A percentile compares a stretch with the other conserved stretches of the same genome.
phyloP scores from a whole-genome alignment of 2,797 vertebrate genomes.

The Agapornis canus region DNA sequence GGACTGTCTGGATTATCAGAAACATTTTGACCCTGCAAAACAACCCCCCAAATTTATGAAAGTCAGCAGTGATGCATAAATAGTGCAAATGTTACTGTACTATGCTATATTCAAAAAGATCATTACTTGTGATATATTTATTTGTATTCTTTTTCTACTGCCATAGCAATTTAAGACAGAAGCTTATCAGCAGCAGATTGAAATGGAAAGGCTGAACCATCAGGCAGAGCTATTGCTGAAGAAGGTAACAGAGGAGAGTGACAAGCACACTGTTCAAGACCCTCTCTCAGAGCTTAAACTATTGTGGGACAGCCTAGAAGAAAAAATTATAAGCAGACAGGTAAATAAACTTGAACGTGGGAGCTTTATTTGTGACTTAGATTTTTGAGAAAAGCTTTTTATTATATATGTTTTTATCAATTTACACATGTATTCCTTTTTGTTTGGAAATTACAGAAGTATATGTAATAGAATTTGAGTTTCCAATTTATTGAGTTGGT shows the following conservation, averaged over 20 bases:
- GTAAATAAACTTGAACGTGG: conserved; percentile 67
- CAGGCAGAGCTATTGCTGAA: conserved; percentile 93
- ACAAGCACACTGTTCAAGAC: conserved; percentile 90
- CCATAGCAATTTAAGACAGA: conserved; percentile 93
- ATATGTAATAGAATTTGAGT: background rate
- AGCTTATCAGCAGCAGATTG: conserved; percentile 96
- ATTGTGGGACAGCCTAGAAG: conserved; percentile 91
- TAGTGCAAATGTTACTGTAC: background rate
- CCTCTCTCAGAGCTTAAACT: conserved; percentile 91
- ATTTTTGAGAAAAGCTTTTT: background rate
- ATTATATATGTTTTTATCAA: background rate
- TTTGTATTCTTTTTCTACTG: background rate
- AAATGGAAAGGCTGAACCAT: conserved; percentile 96
- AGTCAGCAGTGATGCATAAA: background rate
- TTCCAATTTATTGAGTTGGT: background rate
- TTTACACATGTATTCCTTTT: background rate
- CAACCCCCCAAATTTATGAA: background rate
- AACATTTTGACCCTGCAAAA: background rate
- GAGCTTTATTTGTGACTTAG: background rate
- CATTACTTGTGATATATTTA: background rate
- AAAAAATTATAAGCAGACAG: conserved; percentile 94
- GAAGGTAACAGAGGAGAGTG: conserved; percentile 88
- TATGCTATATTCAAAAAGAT: background rate
- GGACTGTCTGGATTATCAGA: background rate
- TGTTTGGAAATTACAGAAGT: background rate